These are phyloP conservation scores for Hemiscyllium ocellatum DNA, from an alignment of 2,113 vertebrate genomes.

Conservation along the genomic window DNA sequence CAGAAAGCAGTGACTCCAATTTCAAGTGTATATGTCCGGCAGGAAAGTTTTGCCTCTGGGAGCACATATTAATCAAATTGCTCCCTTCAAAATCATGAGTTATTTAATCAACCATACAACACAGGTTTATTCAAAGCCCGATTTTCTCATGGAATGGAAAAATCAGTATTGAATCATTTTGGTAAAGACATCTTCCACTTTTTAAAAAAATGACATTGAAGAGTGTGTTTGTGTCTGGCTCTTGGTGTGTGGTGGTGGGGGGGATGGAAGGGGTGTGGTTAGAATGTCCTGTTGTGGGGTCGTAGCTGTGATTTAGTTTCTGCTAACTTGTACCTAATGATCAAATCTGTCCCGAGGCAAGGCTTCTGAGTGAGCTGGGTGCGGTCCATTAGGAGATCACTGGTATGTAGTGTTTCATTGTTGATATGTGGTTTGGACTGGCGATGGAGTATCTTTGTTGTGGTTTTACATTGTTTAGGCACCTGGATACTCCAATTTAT, in stretches of 20 bases:
- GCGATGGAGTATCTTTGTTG: not conserved
- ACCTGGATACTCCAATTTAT: conserved; percentile 26
- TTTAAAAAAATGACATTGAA: not conserved
- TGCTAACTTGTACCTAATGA: conserved; percentile 35
- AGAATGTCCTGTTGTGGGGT: conserved; percentile 10
- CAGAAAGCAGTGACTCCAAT: not conserved
- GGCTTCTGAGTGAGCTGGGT: not conserved
- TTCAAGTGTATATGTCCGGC: not conserved
- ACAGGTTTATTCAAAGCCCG: not conserved
- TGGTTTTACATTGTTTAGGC: conserved; percentile 4
- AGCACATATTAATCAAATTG: conserved; percentile 5
- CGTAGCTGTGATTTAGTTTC: conserved; percentile 13
- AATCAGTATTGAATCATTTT: not conserved
- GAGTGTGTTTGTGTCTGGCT: not conserved
- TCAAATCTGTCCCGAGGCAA: conserved; percentile 30
- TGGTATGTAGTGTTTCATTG: conserved; percentile 22
- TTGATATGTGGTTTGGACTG: not conserved
- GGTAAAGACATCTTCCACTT: not conserved
- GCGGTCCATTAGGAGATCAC: conserved; percentile 36
- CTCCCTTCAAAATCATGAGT: not conserved
- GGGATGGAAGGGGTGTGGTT: no score
- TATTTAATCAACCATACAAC: not conserved
- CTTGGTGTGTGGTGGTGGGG: not conserved
- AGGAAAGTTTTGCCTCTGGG: not conserved
- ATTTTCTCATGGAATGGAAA: not conserved